Percentiles rank a stretch among this genome's conserved stretches.
These are phyloP conservation scores for Capitella teleta DNA, from an alignment of 1,140 invertebrate genomes.

Conservation along the genomic window DNA sequence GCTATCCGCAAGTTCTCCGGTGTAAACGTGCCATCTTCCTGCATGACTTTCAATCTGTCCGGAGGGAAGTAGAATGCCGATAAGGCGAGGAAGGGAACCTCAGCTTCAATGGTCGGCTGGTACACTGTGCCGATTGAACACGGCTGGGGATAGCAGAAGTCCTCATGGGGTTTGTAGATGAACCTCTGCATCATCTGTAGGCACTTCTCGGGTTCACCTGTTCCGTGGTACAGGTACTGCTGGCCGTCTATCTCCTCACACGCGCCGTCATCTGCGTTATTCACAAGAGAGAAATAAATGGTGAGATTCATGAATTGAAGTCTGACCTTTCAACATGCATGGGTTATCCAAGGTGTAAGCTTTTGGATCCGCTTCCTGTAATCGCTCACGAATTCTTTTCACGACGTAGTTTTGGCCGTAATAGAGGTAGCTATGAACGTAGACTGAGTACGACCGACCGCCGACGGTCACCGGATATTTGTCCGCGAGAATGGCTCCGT, in stretches of 20 bases:
- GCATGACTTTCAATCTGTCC: too few relatives aligned
- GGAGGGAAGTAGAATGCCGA: too few relatives aligned
- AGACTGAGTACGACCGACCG: slow-evolving; percentile 37
- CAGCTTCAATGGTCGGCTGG: slow-evolving; percentile 20
- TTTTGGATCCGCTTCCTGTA: not conserved
- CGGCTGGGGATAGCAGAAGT: slow-evolving; percentile 28
- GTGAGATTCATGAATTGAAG: not conserved
- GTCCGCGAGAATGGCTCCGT: slow-evolving; percentile 23
- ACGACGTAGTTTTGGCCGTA: slow-evolving; percentile 38
- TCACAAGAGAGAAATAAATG: not conserved
- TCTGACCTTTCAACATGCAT: slow-evolving; percentile 26
- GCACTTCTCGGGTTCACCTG: slow-evolving; percentile 20
- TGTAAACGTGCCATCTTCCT: too few relatives aligned
- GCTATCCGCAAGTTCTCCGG: too few relatives aligned
- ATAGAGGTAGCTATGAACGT: slow-evolving; percentile 44
- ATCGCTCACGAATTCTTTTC: slow-evolving; percentile 17
- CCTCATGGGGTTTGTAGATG: slow-evolving; percentile 15
- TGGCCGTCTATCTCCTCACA: not conserved
- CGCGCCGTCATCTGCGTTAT: not conserved
- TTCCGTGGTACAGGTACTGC: slow-evolving; percentile 14
- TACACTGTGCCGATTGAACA: slow-evolving; percentile 29
- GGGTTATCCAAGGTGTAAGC: slow-evolving; percentile 16
- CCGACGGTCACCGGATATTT: slow-evolving; percentile 36
- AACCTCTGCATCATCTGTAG: slow-evolving; percentile 19
- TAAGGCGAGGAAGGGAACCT: slow-evolving; percentile 25